Conservation (phyloP, 2,888 invertebrate species). For the Leptothorax acervorum region DNA sequence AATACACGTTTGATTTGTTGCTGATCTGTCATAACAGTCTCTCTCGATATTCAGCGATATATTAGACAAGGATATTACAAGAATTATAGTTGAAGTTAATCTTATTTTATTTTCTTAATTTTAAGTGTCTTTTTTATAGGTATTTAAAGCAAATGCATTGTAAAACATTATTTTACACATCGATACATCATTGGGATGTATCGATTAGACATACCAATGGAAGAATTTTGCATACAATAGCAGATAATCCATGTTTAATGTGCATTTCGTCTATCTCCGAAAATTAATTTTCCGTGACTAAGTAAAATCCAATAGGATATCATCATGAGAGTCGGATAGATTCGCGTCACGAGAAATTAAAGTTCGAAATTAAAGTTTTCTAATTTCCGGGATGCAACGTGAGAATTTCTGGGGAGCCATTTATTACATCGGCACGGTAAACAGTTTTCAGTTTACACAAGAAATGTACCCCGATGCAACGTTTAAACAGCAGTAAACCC, state of each 20-base stretch:
- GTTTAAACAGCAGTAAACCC: slow-evolving; percentile 23
- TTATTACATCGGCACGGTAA: slow-evolving; percentile 29
- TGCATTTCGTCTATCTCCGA: not conserved
- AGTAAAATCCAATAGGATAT: slow-evolving; percentile 38
- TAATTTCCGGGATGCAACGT: slow-evolving; percentile 36
- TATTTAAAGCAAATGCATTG: not conserved
- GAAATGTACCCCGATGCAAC: slow-evolving; percentile 15
- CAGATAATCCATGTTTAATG: not conserved
- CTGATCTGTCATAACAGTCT: not conserved
- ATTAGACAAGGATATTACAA: not conserved
- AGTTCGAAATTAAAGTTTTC: slow-evolving; percentile 48
- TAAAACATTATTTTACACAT: not conserved
- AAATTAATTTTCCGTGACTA: slow-evolving; percentile 32
- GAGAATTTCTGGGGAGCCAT: slow-evolving; percentile 30
- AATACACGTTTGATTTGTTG: slow-evolving; percentile 5
- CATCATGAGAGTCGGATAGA: not conserved
- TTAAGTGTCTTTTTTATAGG: not conserved
- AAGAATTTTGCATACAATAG: not conserved
- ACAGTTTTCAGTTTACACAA: slow-evolving; percentile 42
- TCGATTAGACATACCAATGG: not conserved
- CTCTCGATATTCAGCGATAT: not conserved
- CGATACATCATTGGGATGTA: not conserved
- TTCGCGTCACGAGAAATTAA: not conserved
- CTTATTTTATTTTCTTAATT: not conserved
- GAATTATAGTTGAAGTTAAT: not conserved